Percentiles rank a stretch among this genome's conserved stretches.
These are phyloP conservation scores for Eucera pruinosa DNA, from an alignment of 2,888 invertebrate genomes.

Conservation along the genomic window DNA sequence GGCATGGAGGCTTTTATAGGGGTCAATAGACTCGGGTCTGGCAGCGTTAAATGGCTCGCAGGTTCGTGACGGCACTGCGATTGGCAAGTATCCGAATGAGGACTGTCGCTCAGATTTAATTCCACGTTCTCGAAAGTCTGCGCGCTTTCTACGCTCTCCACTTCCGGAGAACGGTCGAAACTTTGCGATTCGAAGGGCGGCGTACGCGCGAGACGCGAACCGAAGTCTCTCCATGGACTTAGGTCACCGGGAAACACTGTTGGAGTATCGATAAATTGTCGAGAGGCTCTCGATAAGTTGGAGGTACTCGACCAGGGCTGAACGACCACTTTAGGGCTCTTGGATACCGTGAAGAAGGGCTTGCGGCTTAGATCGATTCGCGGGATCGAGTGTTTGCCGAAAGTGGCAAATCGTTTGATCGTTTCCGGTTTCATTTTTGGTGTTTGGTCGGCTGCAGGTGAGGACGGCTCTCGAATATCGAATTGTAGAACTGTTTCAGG, in stretches of 20 bases:
- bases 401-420: constrained; percentile 72
- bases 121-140: not conserved
- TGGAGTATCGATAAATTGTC: constrained; percentile 49
- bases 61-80: constrained; percentile 60
- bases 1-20: constrained; percentile 14
- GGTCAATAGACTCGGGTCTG: constrained; percentile 29
- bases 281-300: constrained; percentile 69
- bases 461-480: constrained; percentile 74
- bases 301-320: constrained; percentile 81
- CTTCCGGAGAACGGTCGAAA: constrained; percentile 34
- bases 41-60: constrained; percentile 44
- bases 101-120: not conserved
- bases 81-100: constrained; percentile 5
- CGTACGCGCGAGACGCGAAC: constrained; percentile 45
- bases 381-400: constrained; percentile 62
- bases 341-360: constrained; percentile 73
- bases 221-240: constrained; percentile 60
- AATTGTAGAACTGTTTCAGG: constrained; percentile 81
- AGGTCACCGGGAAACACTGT: not conserved
- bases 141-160: constrained; percentile 10
- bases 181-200: constrained; percentile 31
- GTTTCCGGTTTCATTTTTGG: constrained; percentile 67
- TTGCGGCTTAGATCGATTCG: constrained; percentile 72
- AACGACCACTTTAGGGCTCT: constrained; percentile 69
- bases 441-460: constrained; percentile 35